These are phyloP conservation scores for Blera fallax DNA, from an alignment of 2,888 invertebrate species.

Conservation along the genomic window DNA sequence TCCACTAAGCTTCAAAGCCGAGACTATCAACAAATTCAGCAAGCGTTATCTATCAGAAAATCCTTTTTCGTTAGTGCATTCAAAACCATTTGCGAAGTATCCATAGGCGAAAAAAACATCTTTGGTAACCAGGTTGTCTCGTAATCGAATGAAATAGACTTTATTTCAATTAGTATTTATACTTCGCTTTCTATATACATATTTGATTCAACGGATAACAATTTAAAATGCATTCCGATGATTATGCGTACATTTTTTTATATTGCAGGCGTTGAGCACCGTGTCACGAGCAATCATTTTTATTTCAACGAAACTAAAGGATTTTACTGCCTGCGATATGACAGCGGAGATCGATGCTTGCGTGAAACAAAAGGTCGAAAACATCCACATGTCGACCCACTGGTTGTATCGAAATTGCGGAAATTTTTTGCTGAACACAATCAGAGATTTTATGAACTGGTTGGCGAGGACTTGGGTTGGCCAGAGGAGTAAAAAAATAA, in stretches of 20 bases:
- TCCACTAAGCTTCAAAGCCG: no score
- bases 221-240: not conserved
- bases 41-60: no score
- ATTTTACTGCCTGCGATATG: slow-evolving; percentile 95
- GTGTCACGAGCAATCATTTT: slow-evolving; percentile 92
- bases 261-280: slow-evolving; percentile 81
- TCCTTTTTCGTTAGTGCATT: no score
- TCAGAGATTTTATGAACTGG: slow-evolving; percentile 94
- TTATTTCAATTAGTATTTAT: no score
- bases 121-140: no score
- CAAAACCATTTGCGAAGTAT: no score
- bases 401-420: slow-evolving; percentile 89
- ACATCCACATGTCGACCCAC: slow-evolving; percentile 92
- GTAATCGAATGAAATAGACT: no score
- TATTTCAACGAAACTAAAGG: slow-evolving; percentile 98
- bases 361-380: slow-evolving; percentile 90
- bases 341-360: slow-evolving; percentile 92
- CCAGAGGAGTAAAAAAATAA: slow-evolving; percentile 88
- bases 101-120: no score
- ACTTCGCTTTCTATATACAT: no score
- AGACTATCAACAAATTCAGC: no score
- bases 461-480: slow-evolving; percentile 97
- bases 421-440: slow-evolving; percentile 96
- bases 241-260: not conserved
- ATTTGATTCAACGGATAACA: not conserved